Evolutionary conservation across 2,888 invertebrate genomes (phyloP).

Genomic region (Cyclophora albipunctata): DNA sequence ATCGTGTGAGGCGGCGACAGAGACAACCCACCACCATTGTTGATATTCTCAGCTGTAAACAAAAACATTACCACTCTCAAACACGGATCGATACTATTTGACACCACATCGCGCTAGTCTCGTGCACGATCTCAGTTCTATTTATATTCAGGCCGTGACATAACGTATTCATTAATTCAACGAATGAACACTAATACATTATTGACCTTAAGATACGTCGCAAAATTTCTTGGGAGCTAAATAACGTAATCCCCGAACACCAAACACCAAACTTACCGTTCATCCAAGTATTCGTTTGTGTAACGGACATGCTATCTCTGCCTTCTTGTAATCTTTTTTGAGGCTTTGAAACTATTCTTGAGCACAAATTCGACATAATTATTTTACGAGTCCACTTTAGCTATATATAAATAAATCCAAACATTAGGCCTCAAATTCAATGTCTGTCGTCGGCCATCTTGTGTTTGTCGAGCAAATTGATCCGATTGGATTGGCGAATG

Average conservation of each 20-base stretch:
- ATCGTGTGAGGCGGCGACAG: constrained; percentile 84
- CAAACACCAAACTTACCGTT: constrained; percentile 79
- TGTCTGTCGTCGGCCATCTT: constrained; percentile 49
- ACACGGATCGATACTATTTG: constrained; percentile 2
- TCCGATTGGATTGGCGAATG: no score
- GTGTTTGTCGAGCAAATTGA: constrained; percentile 7
- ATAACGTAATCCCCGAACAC: constrained; percentile 43
- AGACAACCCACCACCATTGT: constrained; percentile 83
- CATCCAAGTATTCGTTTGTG: constrained; percentile 90
- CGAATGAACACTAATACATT: constrained; percentile 18
- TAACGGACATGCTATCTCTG: constrained; percentile 82
- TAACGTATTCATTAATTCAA: constrained; percentile 15
- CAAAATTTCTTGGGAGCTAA: constrained; percentile 16
- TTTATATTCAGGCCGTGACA: constrained; percentile 17
- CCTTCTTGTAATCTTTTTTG: constrained; percentile 85
- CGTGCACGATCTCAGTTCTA: no score
- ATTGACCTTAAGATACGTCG: constrained; percentile 23
- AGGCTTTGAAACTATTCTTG: constrained; percentile 83
- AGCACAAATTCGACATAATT: constrained; percentile 84
- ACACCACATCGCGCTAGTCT: no score
- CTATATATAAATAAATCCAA: constrained; percentile 32
- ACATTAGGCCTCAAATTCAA: constrained; percentile 36
- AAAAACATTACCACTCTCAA: constrained; percentile 11
- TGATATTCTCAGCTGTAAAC: constrained; percentile 81
- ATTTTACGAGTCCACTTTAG: constrained; percentile 18